A percentile compares a stretch with the other conserved stretches of the same genome.
phyloP scores from a whole-genome alignment of 2,797 vertebrate genomes.

The Nasua narica region DNA sequence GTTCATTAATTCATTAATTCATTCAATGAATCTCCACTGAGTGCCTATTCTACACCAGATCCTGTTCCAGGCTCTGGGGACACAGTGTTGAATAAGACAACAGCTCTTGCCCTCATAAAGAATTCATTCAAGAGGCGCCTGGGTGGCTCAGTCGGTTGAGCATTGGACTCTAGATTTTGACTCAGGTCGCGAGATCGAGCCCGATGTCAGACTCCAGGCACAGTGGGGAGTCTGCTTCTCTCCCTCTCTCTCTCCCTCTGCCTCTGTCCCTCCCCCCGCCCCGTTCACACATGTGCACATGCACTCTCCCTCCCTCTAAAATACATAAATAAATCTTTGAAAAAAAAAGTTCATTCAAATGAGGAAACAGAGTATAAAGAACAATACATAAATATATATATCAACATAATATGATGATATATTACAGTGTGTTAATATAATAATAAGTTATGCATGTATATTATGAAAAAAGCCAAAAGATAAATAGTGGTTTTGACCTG shows the following conservation, averaged over 20 bases:
- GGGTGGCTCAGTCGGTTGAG: background rate
- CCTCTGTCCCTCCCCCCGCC: background rate
- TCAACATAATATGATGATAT: background rate
- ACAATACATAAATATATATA: no score
- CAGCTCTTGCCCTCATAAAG: background rate
- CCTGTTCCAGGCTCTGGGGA: background rate
- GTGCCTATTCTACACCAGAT: background rate
- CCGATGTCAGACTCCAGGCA: accelerated
- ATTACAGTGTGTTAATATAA: background rate
- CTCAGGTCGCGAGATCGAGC: background rate
- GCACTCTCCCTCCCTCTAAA: background rate
- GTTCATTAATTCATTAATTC: background rate
- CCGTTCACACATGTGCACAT: background rate
- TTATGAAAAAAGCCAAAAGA: background rate
- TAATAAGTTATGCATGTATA: background rate
- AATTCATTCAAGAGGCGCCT: background rate
- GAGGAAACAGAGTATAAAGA: background rate
- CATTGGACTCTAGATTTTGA: background rate
- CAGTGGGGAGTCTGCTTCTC: background rate
- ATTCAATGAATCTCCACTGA: background rate
- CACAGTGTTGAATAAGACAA: background rate
- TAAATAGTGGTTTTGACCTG: background rate
- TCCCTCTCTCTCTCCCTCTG: background rate
- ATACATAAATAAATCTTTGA: background rate
- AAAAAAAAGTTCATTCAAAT: background rate